These are phyloP conservation scores for Rotaria magnacalcarata DNA, from an alignment of 2,888 invertebrate genomes.

Conservation along the genomic window DNA sequence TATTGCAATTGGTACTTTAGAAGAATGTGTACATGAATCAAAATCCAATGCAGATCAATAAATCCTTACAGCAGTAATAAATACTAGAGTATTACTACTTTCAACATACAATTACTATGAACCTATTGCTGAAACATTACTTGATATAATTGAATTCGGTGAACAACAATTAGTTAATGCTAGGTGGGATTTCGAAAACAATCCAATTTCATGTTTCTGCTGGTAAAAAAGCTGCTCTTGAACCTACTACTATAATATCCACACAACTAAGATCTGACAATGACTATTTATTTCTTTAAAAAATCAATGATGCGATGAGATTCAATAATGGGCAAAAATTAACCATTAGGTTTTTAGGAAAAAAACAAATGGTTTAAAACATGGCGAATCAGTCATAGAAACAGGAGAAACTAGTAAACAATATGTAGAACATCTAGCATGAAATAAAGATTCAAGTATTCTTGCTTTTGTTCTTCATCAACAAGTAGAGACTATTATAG, in stretches of 20 bases:
- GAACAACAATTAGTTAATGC: slow-evolving; percentile 70
- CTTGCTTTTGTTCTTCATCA: slow-evolving; percentile 57
- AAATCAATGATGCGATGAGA: slow-evolving; percentile 51
- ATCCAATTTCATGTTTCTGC: slow-evolving; percentile 90
- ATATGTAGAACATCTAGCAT: slow-evolving; percentile 66
- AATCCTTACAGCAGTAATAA: slow-evolving; percentile 68
- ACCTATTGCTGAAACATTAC: slow-evolving; percentile 65
- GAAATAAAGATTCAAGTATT: slow-evolving; percentile 76
- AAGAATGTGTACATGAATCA: slow-evolving; percentile 20
- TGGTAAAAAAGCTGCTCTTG: slow-evolving; percentile 72
- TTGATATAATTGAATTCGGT: slow-evolving; percentile 62
- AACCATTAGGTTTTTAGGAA: slow-evolving; percentile 77
- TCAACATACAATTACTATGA: slow-evolving; percentile 67
- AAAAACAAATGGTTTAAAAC: slow-evolving; percentile 81
- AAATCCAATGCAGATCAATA: slow-evolving; percentile 77
- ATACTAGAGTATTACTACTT: slow-evolving; percentile 59
- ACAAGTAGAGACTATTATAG: too few species aligned
- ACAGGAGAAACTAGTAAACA: slow-evolving; percentile 61
- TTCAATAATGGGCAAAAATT: slow-evolving; percentile 62
- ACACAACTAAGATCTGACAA: neutral
- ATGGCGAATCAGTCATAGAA: slow-evolving; percentile 72
- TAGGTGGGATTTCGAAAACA: slow-evolving; percentile 91
- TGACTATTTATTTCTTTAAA: slow-evolving; percentile 62
- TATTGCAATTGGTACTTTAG: neutral
- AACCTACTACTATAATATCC: slow-evolving; percentile 56